Evolutionary conservation across 2,797 vertebrate species (phyloP).

Genomic region (Falco berigora): DNA sequence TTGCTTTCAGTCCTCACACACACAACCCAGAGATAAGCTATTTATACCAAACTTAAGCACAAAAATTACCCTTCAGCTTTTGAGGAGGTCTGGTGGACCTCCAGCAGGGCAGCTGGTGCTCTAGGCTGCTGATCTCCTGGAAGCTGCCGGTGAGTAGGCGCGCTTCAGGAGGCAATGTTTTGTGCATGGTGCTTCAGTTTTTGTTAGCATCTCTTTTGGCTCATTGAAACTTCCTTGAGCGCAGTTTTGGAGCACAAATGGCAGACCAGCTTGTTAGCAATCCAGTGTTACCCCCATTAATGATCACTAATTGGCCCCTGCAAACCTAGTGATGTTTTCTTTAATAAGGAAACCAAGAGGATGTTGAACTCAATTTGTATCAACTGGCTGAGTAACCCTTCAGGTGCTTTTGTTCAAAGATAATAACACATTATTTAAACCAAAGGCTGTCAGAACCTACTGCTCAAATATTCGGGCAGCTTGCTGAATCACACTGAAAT

Average conservation of each 20-base stretch:
- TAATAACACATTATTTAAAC: not conserved
- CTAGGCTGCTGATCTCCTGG: not conserved
- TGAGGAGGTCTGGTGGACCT: not conserved
- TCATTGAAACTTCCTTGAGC: not conserved
- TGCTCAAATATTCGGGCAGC: not conserved
- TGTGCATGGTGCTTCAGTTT: not conserved
- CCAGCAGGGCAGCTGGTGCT: not conserved
- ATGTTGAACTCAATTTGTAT: not conserved
- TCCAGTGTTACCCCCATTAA: not conserved
- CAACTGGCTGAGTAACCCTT: not conserved
- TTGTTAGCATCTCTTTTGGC: not conserved
- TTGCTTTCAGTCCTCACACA: conserved; percentile 46
- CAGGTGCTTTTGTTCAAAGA: not conserved
- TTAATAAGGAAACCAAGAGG: not conserved
- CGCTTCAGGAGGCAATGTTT: not conserved
- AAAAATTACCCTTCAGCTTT: conserved; percentile 46
- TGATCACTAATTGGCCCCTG: not conserved
- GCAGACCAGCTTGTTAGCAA: not conserved
- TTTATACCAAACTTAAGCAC: conserved; percentile 55
- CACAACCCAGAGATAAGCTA: conserved; percentile 31
- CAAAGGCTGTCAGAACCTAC: not conserved
- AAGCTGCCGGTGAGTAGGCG: no score
- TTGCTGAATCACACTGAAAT: not conserved
- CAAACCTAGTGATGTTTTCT: not conserved
- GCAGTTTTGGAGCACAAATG: not conserved